Conservation (phyloP, 1,140 invertebrate species). For the Episyrphus balteatus region DNA sequence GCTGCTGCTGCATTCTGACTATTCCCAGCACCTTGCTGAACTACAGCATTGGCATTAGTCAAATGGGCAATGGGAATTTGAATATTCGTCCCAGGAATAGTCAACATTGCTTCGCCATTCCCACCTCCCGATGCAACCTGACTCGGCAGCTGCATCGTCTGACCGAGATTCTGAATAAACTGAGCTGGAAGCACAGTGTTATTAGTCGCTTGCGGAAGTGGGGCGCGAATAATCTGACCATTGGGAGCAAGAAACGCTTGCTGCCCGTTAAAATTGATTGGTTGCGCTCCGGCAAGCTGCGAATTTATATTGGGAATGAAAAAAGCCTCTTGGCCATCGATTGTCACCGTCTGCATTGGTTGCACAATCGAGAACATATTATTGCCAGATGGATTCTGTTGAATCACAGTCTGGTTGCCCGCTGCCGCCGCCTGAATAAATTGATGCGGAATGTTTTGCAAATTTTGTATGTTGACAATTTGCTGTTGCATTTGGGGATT, state of each 20-base stretch:
- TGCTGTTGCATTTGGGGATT: background rate
- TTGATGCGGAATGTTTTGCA: slow-evolving; percentile 28
- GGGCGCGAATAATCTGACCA: slow-evolving; percentile 53
- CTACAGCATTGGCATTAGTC: background rate
- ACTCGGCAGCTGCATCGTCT: slow-evolving; percentile 47
- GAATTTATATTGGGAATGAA: slow-evolving; percentile 56
- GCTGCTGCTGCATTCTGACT: slow-evolving; percentile 12
- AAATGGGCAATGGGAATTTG: slow-evolving; percentile 42
- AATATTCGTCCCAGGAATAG: slow-evolving; percentile 46
- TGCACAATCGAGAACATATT: slow-evolving; percentile 37
- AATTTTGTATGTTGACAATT: slow-evolving; percentile 14
- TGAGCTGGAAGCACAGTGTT: slow-evolving; percentile 33
- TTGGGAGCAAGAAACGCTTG: slow-evolving; percentile 43
- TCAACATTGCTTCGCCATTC: slow-evolving; percentile 42
- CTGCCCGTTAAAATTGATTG: slow-evolving; percentile 32
- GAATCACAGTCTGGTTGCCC: slow-evolving; percentile 2
- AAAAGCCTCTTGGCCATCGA: slow-evolving; percentile 85
- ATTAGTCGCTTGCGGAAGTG: slow-evolving; percentile 12
- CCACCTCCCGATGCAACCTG: slow-evolving; percentile 5
- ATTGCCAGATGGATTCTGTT: slow-evolving; percentile 6
- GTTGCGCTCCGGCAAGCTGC: slow-evolving; percentile 23
- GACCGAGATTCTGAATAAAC: slow-evolving; percentile 45
- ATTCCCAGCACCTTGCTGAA: slow-evolving; percentile 6
- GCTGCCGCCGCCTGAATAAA: slow-evolving; percentile 12
- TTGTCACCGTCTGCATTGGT: slow-evolving; percentile 74